Base-by-base conservation (phyloP, 2,797 vertebrate species). In the Sebastes minor region DNA sequence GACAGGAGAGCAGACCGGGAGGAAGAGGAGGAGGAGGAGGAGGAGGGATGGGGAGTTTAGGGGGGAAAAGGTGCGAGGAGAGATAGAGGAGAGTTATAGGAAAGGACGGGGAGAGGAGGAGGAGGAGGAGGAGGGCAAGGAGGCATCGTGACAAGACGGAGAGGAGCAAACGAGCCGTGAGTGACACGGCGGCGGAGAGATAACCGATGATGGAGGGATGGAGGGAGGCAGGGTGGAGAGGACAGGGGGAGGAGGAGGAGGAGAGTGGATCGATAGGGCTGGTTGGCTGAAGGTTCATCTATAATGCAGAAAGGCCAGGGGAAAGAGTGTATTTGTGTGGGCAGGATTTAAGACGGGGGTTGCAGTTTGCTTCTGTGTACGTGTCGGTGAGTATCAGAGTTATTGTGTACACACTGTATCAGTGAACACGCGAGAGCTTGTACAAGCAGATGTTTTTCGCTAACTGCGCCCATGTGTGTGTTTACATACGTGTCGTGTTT, bases 281-380 rank as follows among this genome's bases (percentile, higher is more conserved):
- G 68, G 72, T 73, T 63, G 85, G 82, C 78, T 88, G 80, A 84
- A 90, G 91, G 86, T 90, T 94, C 91, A 94, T 94, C 89, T 94
- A 93, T 94, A 93, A 94, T 94, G 86, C 83, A 92, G 86, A 92
- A 88, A 91, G 89, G 87, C 83, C 76, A 85, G 78, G 42, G 77
- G 78, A 79, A 75, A 74, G 86, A 71, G 66, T 7, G 46, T 70
- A 16, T 88, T 72, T 83, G 89, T 89, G 89, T 72, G 78, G 84
- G 82, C 59, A 79, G 84, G 88, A 83, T 81, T 85, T 74, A 80
- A 85, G 86, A 86, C 1, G 30, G 18, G 5, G 74, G 63, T 18
- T 76, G 63, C 67, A 79, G 79, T 77, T 63, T 86, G 87, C 73
- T 78, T 80, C 49, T 67, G 55, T 69, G 80, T 80, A n/a, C 60